Conservation (phyloP, 2,797 vertebrate genomes). For the Streptopelia turtur region DNA sequence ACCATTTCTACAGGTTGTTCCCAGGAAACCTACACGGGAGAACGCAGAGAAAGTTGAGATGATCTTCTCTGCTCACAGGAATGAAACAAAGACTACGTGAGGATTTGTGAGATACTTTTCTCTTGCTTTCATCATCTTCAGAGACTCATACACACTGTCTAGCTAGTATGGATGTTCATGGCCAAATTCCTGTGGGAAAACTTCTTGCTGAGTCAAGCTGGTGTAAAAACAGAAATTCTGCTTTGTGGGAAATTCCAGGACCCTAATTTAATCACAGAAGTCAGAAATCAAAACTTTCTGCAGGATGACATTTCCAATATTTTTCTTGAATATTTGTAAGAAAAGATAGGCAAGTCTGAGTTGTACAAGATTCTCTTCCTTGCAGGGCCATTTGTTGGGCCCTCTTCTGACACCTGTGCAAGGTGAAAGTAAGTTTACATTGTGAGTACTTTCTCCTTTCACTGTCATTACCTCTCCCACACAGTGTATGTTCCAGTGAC, state of each 20-base stretch:
- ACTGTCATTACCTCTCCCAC: slow-evolving; percentile 31
- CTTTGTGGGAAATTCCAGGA: slow-evolving; percentile 49
- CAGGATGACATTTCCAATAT: slow-evolving; percentile 16
- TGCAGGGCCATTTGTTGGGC: neutral
- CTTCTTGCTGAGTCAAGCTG: slow-evolving; percentile 59
- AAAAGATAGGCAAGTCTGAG: neutral
- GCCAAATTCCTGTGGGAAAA: slow-evolving; percentile 57
- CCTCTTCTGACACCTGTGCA: neutral
- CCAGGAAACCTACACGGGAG: neutral
- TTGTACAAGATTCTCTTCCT: neutral
- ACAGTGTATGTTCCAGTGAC: slow-evolving; percentile 13
- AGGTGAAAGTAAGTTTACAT: slow-evolving; percentile 32
- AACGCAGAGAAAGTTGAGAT: neutral
- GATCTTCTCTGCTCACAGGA: neutral
- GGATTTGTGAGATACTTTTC: neutral
- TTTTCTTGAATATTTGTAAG: slow-evolving; percentile 22
- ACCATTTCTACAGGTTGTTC: neutral
- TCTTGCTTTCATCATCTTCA: slow-evolving; percentile 10
- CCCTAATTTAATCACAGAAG: neutral
- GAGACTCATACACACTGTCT: neutral
- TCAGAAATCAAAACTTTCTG: slow-evolving; percentile 20
- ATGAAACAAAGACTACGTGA: neutral
- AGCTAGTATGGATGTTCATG: neutral
- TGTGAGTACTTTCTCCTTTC: slow-evolving; percentile 31
- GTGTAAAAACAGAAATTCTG: slow-evolving; percentile 28